Evolutionary conservation across 2,888 invertebrate genomes (phyloP).

Genomic region (Noctua janthina): DNA sequence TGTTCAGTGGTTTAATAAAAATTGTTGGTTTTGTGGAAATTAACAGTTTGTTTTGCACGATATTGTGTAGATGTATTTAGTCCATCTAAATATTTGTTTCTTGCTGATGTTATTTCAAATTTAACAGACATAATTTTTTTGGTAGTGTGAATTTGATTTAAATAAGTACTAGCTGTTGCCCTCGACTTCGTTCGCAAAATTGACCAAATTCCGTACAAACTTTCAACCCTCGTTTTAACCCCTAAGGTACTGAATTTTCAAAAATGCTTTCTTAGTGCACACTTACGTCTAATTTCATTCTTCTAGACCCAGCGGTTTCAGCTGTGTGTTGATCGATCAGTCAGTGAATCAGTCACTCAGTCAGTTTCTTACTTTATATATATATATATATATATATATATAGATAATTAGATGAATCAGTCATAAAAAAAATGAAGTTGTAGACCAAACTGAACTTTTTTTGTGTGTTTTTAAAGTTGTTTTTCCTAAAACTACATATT

Average conservation of each 20-base stretch:
- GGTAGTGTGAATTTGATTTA: background rate
- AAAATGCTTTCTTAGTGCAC: no score
- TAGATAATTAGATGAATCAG: no score
- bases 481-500: background rate
- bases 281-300: no score
- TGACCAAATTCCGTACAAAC: no score
- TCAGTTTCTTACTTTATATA: no score
- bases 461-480: background rate
- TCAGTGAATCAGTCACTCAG: no score
- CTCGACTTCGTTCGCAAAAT: no score
- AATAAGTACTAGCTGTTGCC: background rate
- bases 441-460: background rate
- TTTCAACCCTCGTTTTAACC: no score
- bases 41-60: constrained; percentile 27
- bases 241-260: no score
- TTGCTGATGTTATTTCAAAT: background rate
- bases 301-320: no score
- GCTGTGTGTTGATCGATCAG: no score
- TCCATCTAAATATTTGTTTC: background rate
- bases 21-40: constrained; percentile 35
- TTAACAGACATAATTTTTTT: background rate
- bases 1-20: constrained; percentile 46
- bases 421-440: background rate
- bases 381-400: no score
- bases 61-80: background rate